phyloP scores from a whole-genome alignment of 92 coral and sea anemone genomes.

The Palythoa grandiflora region DNA sequence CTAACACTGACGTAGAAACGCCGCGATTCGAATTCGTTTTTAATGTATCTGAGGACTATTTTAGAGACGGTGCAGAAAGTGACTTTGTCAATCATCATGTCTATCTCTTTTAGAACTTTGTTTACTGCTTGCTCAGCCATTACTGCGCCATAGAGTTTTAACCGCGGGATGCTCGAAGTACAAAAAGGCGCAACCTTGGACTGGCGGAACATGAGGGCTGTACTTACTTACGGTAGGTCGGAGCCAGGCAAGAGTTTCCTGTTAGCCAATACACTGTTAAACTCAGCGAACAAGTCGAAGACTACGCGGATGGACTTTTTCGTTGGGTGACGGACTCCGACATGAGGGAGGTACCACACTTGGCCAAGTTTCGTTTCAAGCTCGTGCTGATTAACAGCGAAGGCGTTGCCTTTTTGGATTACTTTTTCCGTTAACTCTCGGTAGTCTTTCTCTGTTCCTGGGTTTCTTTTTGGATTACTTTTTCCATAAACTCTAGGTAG shows the following conservation, averaged over 20 bases:
- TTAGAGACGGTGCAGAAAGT: neutral
- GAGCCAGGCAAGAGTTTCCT: constrained; percentile 46
- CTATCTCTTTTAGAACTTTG: no score
- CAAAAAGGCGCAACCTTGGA: neutral
- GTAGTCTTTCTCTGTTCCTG: constrained; percentile 24
- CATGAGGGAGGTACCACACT: constrained; percentile 11
- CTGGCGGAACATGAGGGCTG: constrained; percentile 33
- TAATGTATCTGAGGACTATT: neutral
- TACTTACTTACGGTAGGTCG: constrained; percentile 40
- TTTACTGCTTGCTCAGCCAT: constrained; percentile 41
- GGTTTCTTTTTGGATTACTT: no score
- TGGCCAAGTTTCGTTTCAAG: constrained; percentile 16
- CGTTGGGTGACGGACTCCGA: constrained; percentile 35
- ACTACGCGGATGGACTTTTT: neutral
- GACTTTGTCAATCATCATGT: constrained; percentile 36
- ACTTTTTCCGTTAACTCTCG: constrained; percentile 26
- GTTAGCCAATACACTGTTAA: constrained; percentile 25
- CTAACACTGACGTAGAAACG: constrained; percentile 51
- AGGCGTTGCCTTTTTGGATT: constrained; percentile 36
- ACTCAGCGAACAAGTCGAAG: constrained; percentile 40
- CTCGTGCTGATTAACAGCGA: neutral
- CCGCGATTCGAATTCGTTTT: constrained; percentile 48
- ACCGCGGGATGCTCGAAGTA: constrained; percentile 37
- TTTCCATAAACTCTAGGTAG: neutral
- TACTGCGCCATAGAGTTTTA: constrained; percentile 11